These are phyloP conservation scores for Pangasius djambal DNA, from an alignment of 2,797 vertebrate genomes.

Conservation along the genomic window DNA sequence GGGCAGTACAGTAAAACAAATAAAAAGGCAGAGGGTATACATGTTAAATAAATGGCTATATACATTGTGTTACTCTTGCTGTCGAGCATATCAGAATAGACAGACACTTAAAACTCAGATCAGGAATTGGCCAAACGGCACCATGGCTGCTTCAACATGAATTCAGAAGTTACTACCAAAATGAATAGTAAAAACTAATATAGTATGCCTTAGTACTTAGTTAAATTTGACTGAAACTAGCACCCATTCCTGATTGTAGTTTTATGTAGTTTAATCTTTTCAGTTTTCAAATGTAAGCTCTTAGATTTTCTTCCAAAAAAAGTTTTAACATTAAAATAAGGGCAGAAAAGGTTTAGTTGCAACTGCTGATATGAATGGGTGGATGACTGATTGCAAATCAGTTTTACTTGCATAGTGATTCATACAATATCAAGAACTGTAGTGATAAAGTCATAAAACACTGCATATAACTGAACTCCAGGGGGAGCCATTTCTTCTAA, in stretches of 20 bases:
- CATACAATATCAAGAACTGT: not conserved
- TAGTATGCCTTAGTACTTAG: not conserved
- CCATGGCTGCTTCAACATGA: not conserved
- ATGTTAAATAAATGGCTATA: conserved; percentile 39
- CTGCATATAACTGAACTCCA: conserved; percentile 16
- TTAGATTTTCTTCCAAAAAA: not conserved
- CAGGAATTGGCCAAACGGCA: not conserved
- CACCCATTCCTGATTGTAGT: conserved; percentile 14
- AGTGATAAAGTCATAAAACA: conserved; percentile 4
- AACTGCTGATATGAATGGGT: conserved; percentile 8
- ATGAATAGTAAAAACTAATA: not conserved
- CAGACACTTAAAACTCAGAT: not conserved
- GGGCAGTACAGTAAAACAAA: conserved; percentile 31
- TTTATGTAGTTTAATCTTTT: not conserved
- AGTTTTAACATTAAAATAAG: not conserved
- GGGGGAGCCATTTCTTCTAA: conserved; percentile 35
- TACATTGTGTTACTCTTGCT: conserved; percentile 46
- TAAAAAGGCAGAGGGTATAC: conserved; percentile 34
- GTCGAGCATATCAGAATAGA: conserved; percentile 2
- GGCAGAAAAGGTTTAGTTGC: not conserved
- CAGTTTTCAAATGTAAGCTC: not conserved
- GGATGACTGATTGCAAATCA: conserved; percentile 6
- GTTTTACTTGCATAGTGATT: conserved; percentile 29
- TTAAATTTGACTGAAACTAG: not conserved
- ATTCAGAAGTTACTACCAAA: not conserved